Base-by-base conservation (phyloP, 1,140 invertebrate species). In the Cheumatopsyche charites region DNA sequence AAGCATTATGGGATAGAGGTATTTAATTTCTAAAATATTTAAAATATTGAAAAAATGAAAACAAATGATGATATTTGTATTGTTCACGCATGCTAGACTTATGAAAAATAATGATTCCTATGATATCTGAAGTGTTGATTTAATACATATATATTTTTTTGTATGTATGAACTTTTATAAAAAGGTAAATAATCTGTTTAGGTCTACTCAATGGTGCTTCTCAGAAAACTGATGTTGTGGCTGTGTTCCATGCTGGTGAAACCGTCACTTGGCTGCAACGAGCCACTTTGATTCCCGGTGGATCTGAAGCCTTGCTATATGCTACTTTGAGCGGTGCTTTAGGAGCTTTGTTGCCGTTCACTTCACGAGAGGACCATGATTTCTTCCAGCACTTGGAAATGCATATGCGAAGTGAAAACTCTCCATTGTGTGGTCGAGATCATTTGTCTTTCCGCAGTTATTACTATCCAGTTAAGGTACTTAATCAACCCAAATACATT, bases 301-400 rank as follows among this genome's bases (percentile, higher is more conserved):
- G 97, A 11, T 96, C 93, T 6, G 98, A 99, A 81, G 95, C 94
- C 2, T 82, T 99, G 0, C 90, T 99, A 0, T 99, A 99, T 78
- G 94, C 96, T 0, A 99, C 98, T 0, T 79, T 99, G 0, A 97
- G 94, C 73, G 98, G 98, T 11, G 91, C 94, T 5, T 92, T 99
- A 0, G 98, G 98, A 1, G 96, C 98, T 42, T 85, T 99, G 3
- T 94, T 99, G 11, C 97, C 98, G 0, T 99, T 99, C 77, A 97
- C 96, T 0, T 98, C 96, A 26, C 92, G 97, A 78, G 98, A 99
- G 86, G 97, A 99, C 82, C 96, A 97, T 77, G 97, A 99, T 79
- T 99, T 99, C 79, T 99, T 99, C 84, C 97, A 99, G 82, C 95
- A 99, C 86, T 83, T 99, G 63, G 98, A 99, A 82, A 99, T 99